Evolutionary conservation across 2,113 vertebrate species (phyloP).

Genomic region (Butorides virescens): DNA sequence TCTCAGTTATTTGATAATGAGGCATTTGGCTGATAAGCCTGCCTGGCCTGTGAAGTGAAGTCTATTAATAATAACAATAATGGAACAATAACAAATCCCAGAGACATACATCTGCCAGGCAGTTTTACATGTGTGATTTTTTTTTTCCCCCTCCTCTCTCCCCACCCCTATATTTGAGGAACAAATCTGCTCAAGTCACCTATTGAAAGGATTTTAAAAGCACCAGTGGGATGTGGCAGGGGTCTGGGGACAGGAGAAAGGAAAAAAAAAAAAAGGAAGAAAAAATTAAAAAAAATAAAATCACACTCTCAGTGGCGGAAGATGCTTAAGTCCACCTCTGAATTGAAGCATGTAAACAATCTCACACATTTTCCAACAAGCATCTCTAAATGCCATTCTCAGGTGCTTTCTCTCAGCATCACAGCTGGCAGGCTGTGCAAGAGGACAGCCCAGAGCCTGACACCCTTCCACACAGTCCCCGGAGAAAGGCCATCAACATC

Average conservation of each 20-base stretch:
- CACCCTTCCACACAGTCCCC: background rate
- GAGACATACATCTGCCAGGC: background rate
- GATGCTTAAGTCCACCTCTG: background rate
- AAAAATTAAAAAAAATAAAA: no score
- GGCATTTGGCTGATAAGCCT: conserved; percentile 49
- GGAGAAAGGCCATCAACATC: background rate
- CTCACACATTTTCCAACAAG: background rate
- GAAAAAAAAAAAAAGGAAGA: no score
- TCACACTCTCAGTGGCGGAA: background rate
- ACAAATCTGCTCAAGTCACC: background rate
- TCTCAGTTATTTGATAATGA: conserved; percentile 51
- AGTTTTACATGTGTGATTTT: background rate
- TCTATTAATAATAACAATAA: conserved; percentile 38
- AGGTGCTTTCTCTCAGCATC: background rate
- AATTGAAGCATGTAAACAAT: background rate
- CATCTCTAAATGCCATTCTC: background rate
- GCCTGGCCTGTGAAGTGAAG: background rate
- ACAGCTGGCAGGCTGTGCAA: background rate
- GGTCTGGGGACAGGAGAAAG: background rate
- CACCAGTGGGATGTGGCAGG: background rate
- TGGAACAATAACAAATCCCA: background rate
- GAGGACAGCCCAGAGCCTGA: background rate
- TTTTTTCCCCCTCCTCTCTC: no score
- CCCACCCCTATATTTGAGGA: background rate
- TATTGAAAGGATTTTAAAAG: background rate